Evolutionary conservation across 2,888 invertebrate genomes (phyloP).

Genomic region (Acrobasis consociella): DNA sequence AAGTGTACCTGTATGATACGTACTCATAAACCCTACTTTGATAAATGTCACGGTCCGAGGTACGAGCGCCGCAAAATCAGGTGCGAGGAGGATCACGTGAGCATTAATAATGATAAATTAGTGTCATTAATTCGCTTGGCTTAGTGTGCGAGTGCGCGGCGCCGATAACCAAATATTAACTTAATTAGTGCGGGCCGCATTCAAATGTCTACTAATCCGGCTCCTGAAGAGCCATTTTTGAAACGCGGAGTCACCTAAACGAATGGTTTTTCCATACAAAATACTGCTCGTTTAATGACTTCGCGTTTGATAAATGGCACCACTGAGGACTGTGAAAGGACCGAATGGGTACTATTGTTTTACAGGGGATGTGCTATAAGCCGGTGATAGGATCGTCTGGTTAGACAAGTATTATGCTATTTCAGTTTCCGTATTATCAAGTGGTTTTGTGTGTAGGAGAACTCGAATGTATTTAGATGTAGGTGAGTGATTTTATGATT

Average conservation of each 20-base stretch:
- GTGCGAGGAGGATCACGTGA: conserved; percentile 63
- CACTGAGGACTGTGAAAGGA: conserved; percentile 31
- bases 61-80: conserved; percentile 53
- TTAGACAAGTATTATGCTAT: not conserved
- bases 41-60: conserved; percentile 23
- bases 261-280: too few species aligned
- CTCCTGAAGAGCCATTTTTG: conserved; percentile 24
- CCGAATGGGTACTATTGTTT: conserved; percentile 21
- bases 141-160: conserved; percentile 75
- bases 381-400: conserved; percentile 1
- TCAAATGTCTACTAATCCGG: conserved; percentile 73
- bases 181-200: conserved; percentile 77
- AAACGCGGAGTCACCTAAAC: too few species aligned
- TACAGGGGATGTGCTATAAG: conserved; percentile 15
- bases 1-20: too few species aligned
- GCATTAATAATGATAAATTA: conserved; percentile 82
- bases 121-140: conserved; percentile 77
- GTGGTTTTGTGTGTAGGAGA: too few species aligned
- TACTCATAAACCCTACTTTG: not conserved
- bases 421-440: not conserved
- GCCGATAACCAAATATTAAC: conserved; percentile 83
- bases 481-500: too few species aligned
- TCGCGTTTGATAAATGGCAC: too few species aligned
- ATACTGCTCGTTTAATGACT: too few species aligned
- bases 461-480: too few species aligned